Evolutionary conservation across 2,113 vertebrate species (phyloP), one percentile per base, ranked within the genome.

Genomic region (Marmota monax): DNA sequence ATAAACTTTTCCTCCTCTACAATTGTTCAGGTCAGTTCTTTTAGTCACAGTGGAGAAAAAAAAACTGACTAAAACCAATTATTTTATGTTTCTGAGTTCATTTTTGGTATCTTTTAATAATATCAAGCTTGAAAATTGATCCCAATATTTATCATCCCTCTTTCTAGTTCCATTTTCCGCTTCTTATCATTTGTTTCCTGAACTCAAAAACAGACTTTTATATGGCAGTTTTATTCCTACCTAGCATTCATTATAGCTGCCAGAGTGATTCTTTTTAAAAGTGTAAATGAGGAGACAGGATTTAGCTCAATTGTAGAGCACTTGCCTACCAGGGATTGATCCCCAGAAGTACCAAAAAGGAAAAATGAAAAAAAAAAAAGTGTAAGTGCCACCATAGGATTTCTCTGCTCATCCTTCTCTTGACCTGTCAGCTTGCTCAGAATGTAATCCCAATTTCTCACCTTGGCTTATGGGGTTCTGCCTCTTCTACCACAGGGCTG

Each of bases 401-500:
- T 84, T 9, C 11, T 77, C 4, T 58, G 10, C 16, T 51, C 45
- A 65, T 37, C 22, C 25, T 11, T 65, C 58, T 34, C 1, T 17
- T 67, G 42, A 12, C 48, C 37, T 73, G 42, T 3, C 4, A 63
- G 12, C 12, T 80, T 11, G 23, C 11, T 93, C 37, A n/a, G 17
- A 84, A 53, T 73, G 27, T 45, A n/a, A 63, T 32, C 29, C 8
- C 22, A 3, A 4, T 37, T 78, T 11, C 37, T 61, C 2, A 16
- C 51, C 12, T 7, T 23, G 17, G 17, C 25, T 70, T 25, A 9
- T 7, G 53, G 23, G 8, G 1, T 1, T 4, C 12, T 16, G 0
- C 27, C 20, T 69, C 17, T 25, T 45, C 37, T 58, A 23, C 5
- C 1, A 11, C 25, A 77, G 37, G 23, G 20, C 53, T 80, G 42